Base-by-base conservation (phyloP, 1,140 invertebrate genomes). In the Spodoptera frugiperda region DNA sequence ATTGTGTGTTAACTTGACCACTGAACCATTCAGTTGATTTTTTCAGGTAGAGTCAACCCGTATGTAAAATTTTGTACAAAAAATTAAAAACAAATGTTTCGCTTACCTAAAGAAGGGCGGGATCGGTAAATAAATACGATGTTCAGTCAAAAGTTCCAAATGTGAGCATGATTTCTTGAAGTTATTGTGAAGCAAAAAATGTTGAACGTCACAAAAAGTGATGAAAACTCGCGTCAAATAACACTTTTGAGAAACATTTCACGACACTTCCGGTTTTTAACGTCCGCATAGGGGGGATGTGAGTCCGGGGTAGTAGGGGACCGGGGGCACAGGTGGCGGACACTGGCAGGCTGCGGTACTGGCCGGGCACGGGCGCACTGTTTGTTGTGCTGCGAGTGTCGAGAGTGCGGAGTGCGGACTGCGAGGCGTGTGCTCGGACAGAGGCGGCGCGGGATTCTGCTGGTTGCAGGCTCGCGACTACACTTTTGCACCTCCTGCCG, bases 201-300 rank as follows among this genome's bases (percentile, higher is more conserved):
- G 54, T 15, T 72, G 79, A 67, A 80, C 70, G 72, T 84, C 86
- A 89, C 84, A 83, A 89, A 80, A 75, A 72, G 75, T 77, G 65
- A 15, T 57, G 49, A 63, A 81, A 83, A 84, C 82, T 80, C 59
- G 71, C 78, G 77, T 88, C 84, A 91, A 88, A 87, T 85, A 87
- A 79, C 89, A 91, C 91, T 84, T 78, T 82, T 51, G 53, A 68
- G 54, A 82, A 91, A 80, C 90, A 90, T 91, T 85, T 86, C 90
- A 88, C 86, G 82, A 73, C 87, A 90, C 90, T 87, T 55, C 4
- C 48, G 59, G 77, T 85, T 81, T 84, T 85, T 80, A 80, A 78
- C 78, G 74, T 83, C 73, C 82, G 85, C 88, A 91, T 91, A 86
- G 63, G 19, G 59, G 63, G 63, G 25, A 25, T 68, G 65, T 70